Evolutionary conservation across 2,888 invertebrate genomes (phyloP).

Genomic region (Flexamia atlantica): DNA sequence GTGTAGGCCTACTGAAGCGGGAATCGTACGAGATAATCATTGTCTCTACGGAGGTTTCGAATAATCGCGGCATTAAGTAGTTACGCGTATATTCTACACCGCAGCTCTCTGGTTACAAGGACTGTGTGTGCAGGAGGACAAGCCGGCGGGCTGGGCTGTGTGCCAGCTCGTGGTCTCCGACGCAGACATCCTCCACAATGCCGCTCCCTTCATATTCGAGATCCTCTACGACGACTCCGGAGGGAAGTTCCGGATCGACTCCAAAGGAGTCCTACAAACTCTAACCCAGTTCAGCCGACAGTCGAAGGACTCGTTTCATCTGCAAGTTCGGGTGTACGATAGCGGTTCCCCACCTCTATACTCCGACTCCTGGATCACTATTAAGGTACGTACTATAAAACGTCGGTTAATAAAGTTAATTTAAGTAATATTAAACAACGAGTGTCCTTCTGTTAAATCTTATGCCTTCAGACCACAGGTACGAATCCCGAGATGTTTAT

Average conservation of each 20-base stretch:
- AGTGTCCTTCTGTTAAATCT: too few species aligned
- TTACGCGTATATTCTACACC: neutral
- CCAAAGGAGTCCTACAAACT: constrained; percentile 91
- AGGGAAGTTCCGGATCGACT: constrained; percentile 90
- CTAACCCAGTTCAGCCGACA: constrained; percentile 92
- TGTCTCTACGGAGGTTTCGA: too few species aligned
- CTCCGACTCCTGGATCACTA: constrained; percentile 89
- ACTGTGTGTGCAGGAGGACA: constrained; percentile 84
- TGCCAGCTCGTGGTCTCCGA: constrained; percentile 91
- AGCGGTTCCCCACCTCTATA: constrained; percentile 93
- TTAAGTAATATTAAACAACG: too few species aligned
- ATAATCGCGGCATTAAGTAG: too few species aligned
- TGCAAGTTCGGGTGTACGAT: constrained; percentile 94
- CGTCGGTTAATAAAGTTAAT: too few species aligned
- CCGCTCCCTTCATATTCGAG: constrained; percentile 94
- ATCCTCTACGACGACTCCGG: constrained; percentile 93
- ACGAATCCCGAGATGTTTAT: too few species aligned
- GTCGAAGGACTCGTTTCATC: constrained; percentile 86
- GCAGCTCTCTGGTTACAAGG: neutral
- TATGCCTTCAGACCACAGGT: too few species aligned
- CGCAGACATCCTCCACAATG: constrained; percentile 91
- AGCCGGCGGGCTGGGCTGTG: constrained; percentile 88
- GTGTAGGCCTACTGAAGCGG: too few species aligned
- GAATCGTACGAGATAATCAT: too few species aligned
- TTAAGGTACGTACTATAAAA: constrained; percentile 75